phyloP scores from a whole-genome alignment of 23 tunicate genomes.

The Halocynthia aurantium region DNA sequence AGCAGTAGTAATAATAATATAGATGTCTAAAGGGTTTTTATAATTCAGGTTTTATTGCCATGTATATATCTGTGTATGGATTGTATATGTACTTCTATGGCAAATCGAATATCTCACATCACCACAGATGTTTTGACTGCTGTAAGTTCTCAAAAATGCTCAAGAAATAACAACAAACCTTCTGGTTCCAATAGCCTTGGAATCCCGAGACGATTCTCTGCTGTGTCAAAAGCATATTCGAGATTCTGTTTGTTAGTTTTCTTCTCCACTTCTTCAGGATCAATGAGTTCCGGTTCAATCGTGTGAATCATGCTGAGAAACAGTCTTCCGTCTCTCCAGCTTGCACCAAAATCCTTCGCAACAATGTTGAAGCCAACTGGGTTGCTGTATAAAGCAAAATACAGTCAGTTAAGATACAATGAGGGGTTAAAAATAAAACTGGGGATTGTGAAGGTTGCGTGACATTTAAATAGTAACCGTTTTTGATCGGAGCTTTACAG shows the following conservation, averaged over 20 bases:
- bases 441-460: too few species aligned
- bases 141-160: too few species aligned
- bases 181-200: constrained; percentile 80
- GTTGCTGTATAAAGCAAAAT: constrained; percentile 25
- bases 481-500: too few species aligned
- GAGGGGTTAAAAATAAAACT: too few species aligned
- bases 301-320: constrained; percentile 84
- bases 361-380: constrained; percentile 73
- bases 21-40: neutral
- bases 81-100: too few species aligned
- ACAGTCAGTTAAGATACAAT: too few species aligned
- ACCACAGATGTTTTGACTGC: too few species aligned
- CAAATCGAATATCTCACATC: too few species aligned
- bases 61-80: too few species aligned
- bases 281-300: constrained; percentile 74
- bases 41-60: too few species aligned
- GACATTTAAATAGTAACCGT: too few species aligned
- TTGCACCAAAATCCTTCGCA: constrained; percentile 87
- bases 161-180: constrained; percentile 27
- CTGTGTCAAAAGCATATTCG: constrained; percentile 69
- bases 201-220: constrained; percentile 80
- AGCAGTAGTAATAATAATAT: too few species aligned
- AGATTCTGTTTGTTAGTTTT: constrained; percentile 63
- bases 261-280: constrained; percentile 29
- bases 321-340: constrained; percentile 93